Conservation (phyloP, 2,888 invertebrate species). For the Pollenia labialis region DNA sequence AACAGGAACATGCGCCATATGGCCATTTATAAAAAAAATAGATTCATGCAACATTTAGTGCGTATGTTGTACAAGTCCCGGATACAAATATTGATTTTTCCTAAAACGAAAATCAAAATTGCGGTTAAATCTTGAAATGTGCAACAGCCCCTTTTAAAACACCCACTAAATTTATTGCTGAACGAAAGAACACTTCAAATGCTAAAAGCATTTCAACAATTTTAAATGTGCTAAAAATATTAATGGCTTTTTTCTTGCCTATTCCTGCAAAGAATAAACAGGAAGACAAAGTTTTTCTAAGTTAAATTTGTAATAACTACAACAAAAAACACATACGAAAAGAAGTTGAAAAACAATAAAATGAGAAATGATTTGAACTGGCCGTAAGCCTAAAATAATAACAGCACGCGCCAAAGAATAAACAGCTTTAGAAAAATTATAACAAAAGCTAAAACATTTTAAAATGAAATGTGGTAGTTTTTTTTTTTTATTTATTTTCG, state of each 20-base stretch:
- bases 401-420: constrained; percentile 69
- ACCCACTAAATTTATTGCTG: constrained; percentile 20
- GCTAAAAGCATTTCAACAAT: not conserved
- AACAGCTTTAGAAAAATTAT: constrained; percentile 60
- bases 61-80: constrained; percentile 41
- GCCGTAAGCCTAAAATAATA: constrained; percentile 53
- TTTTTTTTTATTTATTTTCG: too few species aligned
- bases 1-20: constrained; percentile 66
- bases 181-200: constrained; percentile 7
- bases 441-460: constrained; percentile 34
- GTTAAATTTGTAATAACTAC: constrained; percentile 36
- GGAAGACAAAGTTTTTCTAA: constrained; percentile 47
- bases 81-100: constrained; percentile 72
- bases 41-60: not conserved
- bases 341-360: constrained; percentile 12
- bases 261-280: constrained; percentile 20
- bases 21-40: constrained; percentile 14
- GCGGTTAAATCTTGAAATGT: constrained; percentile 56
- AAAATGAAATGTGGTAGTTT: constrained; percentile 53
- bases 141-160: constrained; percentile 63
- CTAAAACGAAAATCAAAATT: constrained; percentile 40
- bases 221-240: constrained; percentile 45
- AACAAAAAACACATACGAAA: constrained; percentile 16
- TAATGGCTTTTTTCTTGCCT: constrained; percentile 18
- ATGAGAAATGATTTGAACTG: constrained; percentile 10